phyloP scores from a whole-genome alignment of 2,113 vertebrate genomes.

The Formicarius rufipectus region DNA sequence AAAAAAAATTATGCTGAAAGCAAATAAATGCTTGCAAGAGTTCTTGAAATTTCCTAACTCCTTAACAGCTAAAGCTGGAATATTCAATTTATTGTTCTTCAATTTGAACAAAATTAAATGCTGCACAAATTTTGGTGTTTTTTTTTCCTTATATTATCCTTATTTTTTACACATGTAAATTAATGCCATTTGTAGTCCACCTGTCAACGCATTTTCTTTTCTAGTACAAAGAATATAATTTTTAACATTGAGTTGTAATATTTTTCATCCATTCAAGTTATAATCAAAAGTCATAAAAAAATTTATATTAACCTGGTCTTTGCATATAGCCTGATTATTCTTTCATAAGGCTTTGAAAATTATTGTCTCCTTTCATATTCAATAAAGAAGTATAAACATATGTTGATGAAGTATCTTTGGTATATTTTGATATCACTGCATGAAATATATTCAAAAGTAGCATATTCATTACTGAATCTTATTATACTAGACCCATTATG shows the following conservation, averaged over 20 bases:
- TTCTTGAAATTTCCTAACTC: not conserved
- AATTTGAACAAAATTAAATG: not conserved
- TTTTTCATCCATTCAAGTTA: not conserved
- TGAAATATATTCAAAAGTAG: not conserved
- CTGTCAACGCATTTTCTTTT: not conserved
- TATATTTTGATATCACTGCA: not conserved
- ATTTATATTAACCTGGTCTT: not conserved
- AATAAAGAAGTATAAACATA: not conserved
- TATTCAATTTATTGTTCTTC: not conserved
- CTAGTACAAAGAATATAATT: not conserved
- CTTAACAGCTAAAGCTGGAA: not conserved
- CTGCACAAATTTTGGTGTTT: not conserved
- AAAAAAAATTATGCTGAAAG: not conserved
- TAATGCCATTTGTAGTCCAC: not conserved
- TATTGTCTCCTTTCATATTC: not conserved
- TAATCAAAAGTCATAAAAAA: not conserved
- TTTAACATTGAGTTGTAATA: not conserved
- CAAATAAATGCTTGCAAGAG: not conserved
- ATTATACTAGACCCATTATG: not conserved
- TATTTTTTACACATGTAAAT: not conserved
- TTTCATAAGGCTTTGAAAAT: not conserved
- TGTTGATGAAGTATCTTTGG: not conserved
- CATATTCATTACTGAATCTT: not conserved
- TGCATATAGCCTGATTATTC: not conserved
- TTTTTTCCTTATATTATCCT: not conserved